These are phyloP conservation scores for Hydrocynus forskahlii DNA, from an alignment of 2,797 vertebrate species.

Conservation along the genomic window DNA sequence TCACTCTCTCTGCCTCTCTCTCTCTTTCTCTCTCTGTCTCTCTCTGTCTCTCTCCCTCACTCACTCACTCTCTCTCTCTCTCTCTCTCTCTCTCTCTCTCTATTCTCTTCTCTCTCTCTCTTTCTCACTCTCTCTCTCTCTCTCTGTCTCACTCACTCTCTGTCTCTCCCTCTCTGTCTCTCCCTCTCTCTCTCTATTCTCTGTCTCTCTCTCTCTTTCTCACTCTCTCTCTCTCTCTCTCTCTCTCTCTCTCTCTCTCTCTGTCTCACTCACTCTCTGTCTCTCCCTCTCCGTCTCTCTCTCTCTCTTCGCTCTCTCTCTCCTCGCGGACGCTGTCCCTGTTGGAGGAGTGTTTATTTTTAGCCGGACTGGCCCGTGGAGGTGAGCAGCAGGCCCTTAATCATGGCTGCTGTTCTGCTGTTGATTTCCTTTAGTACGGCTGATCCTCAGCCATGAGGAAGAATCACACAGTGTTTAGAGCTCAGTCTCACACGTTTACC, in stretches of 20 bases:
- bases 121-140: neutral
- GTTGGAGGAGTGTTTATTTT: constrained; percentile 43
- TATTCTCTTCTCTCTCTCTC: rapidly evolving
- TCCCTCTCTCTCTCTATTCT: neutral
- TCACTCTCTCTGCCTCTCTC: too few species aligned
- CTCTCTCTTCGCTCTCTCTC: too few species aligned
- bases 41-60: rapidly evolving
- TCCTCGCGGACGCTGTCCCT: constrained; percentile 2
- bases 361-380: constrained; percentile 15
- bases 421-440: constrained; percentile 41
- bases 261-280: neutral
- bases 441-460: constrained; percentile 26
- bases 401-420: constrained; percentile 21
- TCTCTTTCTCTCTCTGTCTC: rapidly evolving
- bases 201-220: too few species aligned
- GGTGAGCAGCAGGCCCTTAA: constrained; percentile 38
- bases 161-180: neutral
- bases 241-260: too few species aligned
- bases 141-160: too few species aligned
- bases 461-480: neutral
- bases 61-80: rapidly evolving
- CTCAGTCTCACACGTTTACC: constrained; percentile 23
- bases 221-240: neutral
- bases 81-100: rapidly evolving
- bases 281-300: neutral